Evolutionary conservation across 1,140 invertebrate species (phyloP), one percentile per base, ranked within the genome.

Genomic region (Hydropsyche tenuis): DNA sequence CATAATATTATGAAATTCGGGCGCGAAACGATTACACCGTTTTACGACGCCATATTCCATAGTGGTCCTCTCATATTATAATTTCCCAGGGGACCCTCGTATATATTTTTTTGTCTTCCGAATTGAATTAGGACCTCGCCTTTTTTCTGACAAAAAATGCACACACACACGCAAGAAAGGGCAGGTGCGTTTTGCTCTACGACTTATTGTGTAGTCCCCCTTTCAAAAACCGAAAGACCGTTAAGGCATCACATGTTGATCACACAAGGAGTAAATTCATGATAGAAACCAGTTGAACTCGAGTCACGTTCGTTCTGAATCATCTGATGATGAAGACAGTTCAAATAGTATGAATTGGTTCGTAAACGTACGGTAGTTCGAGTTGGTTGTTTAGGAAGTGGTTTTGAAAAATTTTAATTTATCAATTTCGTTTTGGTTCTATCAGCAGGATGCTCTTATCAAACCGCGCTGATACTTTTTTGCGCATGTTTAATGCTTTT

Each of bases 371-470:
- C n/a, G n/a, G n/a, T n/a, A n/a, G n/a, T n/a, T n/a, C n/a, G n/a
- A n/a, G n/a, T n/a, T n/a, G n/a, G n/a, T n/a, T n/a, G n/a, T n/a
- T n/a, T n/a, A n/a, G 30, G 30, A 37, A 37, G 9, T 37, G 30
- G 3, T 37, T 37, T 37, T 37, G 3, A 4, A 3, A 37, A 37
- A 9, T 37, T 37, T 9, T 3, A 3, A 37, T 37, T 37, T 37
- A 37, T 37, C 30, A 37, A 3, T 37, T 37, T 3, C 9, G 30
- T 37, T 37, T 37, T 37, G 30, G 9, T 37, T 37, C 30, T 53
- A 20, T 20, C n/a, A 20, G 20, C 48, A 53, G 48, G 48, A 53
- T 53, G 48, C 16, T 18, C 48, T 53, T 53, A 53, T 53, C 48
- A 53, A 53, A 20, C 48, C 48, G 48, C 48, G 48, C 16, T 53